Evolutionary conservation across 2,888 invertebrate genomes (phyloP).

Genomic region (Protophormia terraenovae): DNA sequence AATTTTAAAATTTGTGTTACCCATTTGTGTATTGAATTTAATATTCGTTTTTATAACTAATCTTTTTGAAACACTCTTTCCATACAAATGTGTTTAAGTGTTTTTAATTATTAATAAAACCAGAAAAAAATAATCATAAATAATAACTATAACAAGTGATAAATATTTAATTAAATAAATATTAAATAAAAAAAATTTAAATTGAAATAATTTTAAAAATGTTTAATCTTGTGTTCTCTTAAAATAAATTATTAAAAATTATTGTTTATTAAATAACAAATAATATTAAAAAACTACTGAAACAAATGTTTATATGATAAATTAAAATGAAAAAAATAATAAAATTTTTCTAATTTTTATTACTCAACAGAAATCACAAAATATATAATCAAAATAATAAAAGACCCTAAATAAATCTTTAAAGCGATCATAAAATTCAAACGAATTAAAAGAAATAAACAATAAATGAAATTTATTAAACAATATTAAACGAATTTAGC

Average conservation of each 20-base stretch:
- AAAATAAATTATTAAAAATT: neutral
- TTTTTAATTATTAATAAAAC: neutral
- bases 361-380: neutral
- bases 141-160: neutral
- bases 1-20: too few species aligned
- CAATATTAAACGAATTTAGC: neutral
- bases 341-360: neutral
- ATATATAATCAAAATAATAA: neutral
- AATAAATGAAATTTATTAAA: conserved; percentile 1
- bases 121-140: too few species aligned
- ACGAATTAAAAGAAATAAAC: neutral
- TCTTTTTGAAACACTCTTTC: neutral
- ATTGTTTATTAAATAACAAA: neutral
- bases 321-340: neutral
- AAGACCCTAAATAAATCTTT: neutral
- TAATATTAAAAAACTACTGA: neutral
- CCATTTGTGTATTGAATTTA: too few species aligned
- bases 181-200: neutral
- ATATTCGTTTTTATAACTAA: too few species aligned
- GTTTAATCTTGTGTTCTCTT: neutral
- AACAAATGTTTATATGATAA: neutral
- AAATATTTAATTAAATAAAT: neutral
- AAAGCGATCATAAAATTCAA: neutral
- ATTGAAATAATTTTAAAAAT: neutral
- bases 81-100: neutral